Conservation (phyloP, 2,888 invertebrate species). For the Ormyrus nitidulus region DNA sequence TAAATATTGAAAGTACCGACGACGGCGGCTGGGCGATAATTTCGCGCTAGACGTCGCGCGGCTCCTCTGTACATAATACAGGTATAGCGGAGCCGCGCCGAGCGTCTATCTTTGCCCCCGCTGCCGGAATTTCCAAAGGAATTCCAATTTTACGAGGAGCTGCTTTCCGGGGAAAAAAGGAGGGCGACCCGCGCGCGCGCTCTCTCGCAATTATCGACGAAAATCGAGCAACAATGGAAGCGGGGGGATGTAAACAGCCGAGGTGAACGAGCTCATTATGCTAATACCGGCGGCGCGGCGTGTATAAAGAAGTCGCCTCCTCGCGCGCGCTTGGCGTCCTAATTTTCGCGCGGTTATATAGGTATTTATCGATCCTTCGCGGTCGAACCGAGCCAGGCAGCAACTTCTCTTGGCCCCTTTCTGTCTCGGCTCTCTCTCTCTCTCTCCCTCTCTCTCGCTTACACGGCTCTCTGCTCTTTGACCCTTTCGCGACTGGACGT, state of each 20-base stretch:
- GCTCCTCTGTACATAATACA: not conserved
- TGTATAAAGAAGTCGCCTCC: slow-evolving; percentile 20
- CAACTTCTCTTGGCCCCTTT: too few species aligned
- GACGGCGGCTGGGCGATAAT: too few species aligned
- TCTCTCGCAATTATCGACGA: too few species aligned
- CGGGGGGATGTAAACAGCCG: too few species aligned
- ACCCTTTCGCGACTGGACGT: not conserved
- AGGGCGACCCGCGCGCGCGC: not conserved
- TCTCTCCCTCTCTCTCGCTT: too few species aligned
- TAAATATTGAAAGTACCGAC: too few species aligned
- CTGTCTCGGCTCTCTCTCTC: too few species aligned
- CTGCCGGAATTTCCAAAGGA: slow-evolving; percentile 14
- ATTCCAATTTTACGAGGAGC: slow-evolving; percentile 32
- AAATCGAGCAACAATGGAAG: too few species aligned
- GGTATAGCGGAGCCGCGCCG: not conserved
- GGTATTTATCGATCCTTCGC: slow-evolving; percentile 49
- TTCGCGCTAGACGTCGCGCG: too few species aligned
- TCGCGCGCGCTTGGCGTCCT: slow-evolving; percentile 18
- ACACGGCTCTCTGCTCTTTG: not conserved
- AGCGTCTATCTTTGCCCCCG: not conserved
- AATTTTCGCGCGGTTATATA: slow-evolving; percentile 43
- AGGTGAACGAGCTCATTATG: too few species aligned
- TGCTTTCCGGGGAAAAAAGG: not conserved
- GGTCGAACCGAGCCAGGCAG: slow-evolving; percentile 37
- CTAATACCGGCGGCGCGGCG: not conserved